These are phyloP conservation scores for Cecropterus lyciades DNA, from an alignment of 1,140 invertebrate species.

Conservation along the genomic window DNA sequence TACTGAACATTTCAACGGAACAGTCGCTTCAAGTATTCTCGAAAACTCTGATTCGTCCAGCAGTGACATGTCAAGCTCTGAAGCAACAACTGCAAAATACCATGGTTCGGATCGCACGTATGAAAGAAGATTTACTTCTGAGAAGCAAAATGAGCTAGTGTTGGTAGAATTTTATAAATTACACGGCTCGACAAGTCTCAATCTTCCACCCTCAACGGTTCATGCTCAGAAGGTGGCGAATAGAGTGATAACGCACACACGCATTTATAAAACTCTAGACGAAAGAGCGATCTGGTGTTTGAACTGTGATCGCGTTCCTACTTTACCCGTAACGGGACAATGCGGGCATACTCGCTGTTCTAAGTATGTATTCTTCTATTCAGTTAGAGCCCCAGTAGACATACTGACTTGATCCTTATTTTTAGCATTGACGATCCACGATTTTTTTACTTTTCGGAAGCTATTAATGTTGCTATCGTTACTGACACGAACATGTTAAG, in stretches of 20 bases:
- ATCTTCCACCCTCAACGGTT: conserved; percentile 28
- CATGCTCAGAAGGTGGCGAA: conserved; percentile 46
- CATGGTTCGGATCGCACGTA: conserved; percentile 1
- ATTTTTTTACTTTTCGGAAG: too few species aligned
- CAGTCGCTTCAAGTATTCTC: neutral
- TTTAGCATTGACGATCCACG: too few species aligned
- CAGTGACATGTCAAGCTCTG: conserved; percentile 9
- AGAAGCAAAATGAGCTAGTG: conserved; percentile 1
- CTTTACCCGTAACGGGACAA: conserved; percentile 53
- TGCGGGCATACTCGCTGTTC: conserved; percentile 65
- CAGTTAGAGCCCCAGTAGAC: too few species aligned
- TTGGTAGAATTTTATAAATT: conserved; percentile 11
- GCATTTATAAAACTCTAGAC: conserved; percentile 43
- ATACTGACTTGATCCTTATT: too few species aligned
- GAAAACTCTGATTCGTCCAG: conserved; percentile 12
- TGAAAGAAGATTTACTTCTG: conserved; percentile 1
- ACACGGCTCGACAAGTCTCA: conserved; percentile 14
- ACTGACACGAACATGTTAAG: too few species aligned
- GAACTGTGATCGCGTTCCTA: conserved; percentile 51
- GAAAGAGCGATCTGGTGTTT: conserved; percentile 48
- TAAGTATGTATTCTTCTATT: conserved; percentile 46
- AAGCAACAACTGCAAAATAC: conserved; percentile 8
- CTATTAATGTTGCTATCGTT: too few species aligned
- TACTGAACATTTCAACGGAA: conserved; percentile 2
- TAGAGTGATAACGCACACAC: conserved; percentile 55